phyloP scores from a whole-genome alignment of 2,888 invertebrate species.

The Chloroclystis v-ata region DNA sequence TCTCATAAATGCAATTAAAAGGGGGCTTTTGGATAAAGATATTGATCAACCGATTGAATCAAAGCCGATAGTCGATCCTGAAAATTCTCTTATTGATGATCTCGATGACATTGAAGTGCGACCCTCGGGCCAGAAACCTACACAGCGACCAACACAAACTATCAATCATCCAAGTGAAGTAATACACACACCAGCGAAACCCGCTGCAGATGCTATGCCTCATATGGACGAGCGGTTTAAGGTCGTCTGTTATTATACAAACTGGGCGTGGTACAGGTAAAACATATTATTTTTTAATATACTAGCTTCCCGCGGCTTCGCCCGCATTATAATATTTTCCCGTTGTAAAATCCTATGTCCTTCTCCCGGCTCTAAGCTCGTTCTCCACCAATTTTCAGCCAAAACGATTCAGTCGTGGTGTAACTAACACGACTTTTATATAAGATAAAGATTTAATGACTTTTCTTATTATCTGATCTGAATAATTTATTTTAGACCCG shows the following conservation, averaged over 20 bases:
- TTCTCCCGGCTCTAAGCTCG: no score
- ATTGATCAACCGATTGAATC: constrained; percentile 36
- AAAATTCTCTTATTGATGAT: constrained; percentile 58
- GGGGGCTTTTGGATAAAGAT: constrained; percentile 78
- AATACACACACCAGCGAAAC: constrained; percentile 44
- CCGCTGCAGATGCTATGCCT: constrained; percentile 33
- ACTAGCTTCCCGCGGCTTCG: neutral
- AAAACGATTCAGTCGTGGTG: no score
- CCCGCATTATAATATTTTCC: no score
- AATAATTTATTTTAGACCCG: constrained; percentile 75
- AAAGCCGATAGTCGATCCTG: constrained; percentile 42
- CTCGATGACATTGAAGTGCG: constrained; percentile 63
- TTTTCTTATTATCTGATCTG: neutral
- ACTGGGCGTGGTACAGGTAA: constrained; percentile 93
- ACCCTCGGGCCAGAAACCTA: constrained; percentile 35
- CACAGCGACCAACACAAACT: constrained; percentile 15
- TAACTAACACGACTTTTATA: no score
- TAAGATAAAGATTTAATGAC: no score
- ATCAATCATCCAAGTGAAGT: constrained; percentile 33
- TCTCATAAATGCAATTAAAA: constrained; percentile 85
- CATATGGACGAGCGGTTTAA: constrained; percentile 77
- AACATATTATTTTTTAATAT: neutral
- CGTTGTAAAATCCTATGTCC: no score
- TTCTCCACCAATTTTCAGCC: no score
- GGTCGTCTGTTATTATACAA: constrained; percentile 94